Percentiles rank a stretch among this genome's conserved stretches.
These are phyloP conservation scores for Noctilio leporinus DNA, from an alignment of 2,113 vertebrate genomes.

Conservation along the genomic window DNA sequence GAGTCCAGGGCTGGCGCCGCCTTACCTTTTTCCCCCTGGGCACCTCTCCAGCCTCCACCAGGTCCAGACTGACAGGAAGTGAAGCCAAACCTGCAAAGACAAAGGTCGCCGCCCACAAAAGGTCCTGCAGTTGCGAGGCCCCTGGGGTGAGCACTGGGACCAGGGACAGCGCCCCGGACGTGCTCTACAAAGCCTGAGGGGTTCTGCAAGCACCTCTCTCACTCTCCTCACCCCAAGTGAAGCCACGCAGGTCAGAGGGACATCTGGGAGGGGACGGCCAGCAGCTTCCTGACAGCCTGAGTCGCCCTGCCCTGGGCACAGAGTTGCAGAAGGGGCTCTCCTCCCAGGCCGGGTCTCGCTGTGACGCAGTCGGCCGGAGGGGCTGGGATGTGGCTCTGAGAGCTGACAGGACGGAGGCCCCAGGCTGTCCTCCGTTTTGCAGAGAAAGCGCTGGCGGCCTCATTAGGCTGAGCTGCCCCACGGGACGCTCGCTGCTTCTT, in stretches of 20 bases:
- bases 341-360: neutral
- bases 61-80: too few species aligned
- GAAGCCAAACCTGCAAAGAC: neutral
- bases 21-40: neutral
- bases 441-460: neutral
- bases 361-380: fast-evolving
- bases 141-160: fast-evolving
- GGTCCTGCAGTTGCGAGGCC: fast-evolving
- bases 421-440: neutral
- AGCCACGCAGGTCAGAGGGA: neutral
- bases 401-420: neutral
- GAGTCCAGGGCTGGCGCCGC: too few species aligned
- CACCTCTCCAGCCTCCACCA: neutral
- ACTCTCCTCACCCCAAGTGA: neutral
- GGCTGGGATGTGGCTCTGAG: neutral
- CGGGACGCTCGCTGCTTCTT: fast-evolving
- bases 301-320: neutral
- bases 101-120: neutral
- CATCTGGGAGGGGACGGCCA: neutral
- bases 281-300: fast-evolving
- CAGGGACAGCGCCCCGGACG: neutral
- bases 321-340: neutral
- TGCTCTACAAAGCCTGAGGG: neutral
- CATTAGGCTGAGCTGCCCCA: neutral
- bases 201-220: fast-evolving